Evolutionary conservation across 1,140 invertebrate genomes (phyloP), one percentile per base, ranked within the genome.

Genomic region (Drosophila nigromelanica): DNA sequence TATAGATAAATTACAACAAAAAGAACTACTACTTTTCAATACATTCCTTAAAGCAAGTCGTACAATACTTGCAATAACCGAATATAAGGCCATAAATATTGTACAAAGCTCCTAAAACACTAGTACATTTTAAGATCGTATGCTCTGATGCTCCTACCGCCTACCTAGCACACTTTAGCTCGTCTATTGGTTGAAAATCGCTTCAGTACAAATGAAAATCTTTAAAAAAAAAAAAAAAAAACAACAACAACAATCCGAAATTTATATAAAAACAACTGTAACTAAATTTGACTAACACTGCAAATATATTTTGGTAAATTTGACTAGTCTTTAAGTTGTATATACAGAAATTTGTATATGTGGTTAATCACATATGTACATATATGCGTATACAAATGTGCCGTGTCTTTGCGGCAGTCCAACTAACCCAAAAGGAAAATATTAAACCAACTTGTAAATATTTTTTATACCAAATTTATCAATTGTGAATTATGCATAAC

Each of bases 271-370:
- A 64, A 58, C 12, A 30, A 59, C 54, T 83, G 83, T 87, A 87
- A 87, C 83, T 87, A 87, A 87, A 87, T 87, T 87, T 83, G 62
- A 87, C 83, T 87, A 87, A 87, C 83, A 62, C 59, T 89, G 77
- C 71, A 80, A 82, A 68, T 73, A 72, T 72, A 66, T 76, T 87
- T 87, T 89, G 83, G 83, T 87, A 83, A 70, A 73, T 78, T 89
- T 87, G 83, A 73, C 54, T 72, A 87, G 83, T 72, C 62, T 71
- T 71, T 87, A 87, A 89, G 83, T 83, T 87, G 83, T 87, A 87
- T 83, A 87, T 89, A 89, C 85, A 87, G 60, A 82, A 79, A 67
- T 69, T 81, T 82, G 81, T 86, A 81, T 68, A 73, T 76, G 74
- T 76, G 74, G 68, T 69, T 73, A 76, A 59, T 69, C 66, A 70